Evolutionary conservation across 2,888 invertebrate species (phyloP), one percentile per base, ranked within the genome.

Genomic region (Patella ulyssiponensis): DNA sequence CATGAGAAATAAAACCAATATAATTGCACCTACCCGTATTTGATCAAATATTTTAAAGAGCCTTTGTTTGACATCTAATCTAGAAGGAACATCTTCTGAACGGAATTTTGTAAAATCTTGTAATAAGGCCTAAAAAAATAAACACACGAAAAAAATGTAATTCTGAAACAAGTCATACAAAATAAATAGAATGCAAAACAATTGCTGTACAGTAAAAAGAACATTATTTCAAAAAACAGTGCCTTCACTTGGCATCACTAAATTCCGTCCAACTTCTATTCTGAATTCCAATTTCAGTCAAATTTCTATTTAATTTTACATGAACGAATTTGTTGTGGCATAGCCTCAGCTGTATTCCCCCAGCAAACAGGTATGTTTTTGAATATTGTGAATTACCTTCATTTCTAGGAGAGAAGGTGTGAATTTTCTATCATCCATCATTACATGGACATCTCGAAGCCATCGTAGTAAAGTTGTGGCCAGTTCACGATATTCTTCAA

Each of bases 361-460:
- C 5, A 2, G 23, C 15, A 76, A 4, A 56, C 27, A 76, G 0
- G 1, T 53, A 15, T 78, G 71, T 27, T 71, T 53, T 64, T 20
- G 0, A n/a, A 44, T 53, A 74, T 33, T 20, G 54, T 64, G 2
- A 80, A 81, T 77, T 93, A 97, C 97, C 93, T 97, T 97, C 95
- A 98, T 96, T 93, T 98, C 98, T 89, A 97, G 96, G 88, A 98
- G 94, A 84, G 97, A 97, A 86, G 95, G 94, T 85, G 98, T 97
- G 94, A 97, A 98, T 90, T 96, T 95, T 91, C 97, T 95, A 92
- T 97, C 96, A 78, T 96, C 94, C 95, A 96, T 95, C 84, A 95
- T 93, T 81, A 95, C 94, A 89, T 95, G 95, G 91, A 97, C 96
- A 92, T 98, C 97, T 87, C 96, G 94, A 90, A 98, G 95, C 98